Evolutionary conservation across 2,113 vertebrate species (phyloP), one percentile per base, ranked within the genome.

Genomic region (Myotis davidii): DNA sequence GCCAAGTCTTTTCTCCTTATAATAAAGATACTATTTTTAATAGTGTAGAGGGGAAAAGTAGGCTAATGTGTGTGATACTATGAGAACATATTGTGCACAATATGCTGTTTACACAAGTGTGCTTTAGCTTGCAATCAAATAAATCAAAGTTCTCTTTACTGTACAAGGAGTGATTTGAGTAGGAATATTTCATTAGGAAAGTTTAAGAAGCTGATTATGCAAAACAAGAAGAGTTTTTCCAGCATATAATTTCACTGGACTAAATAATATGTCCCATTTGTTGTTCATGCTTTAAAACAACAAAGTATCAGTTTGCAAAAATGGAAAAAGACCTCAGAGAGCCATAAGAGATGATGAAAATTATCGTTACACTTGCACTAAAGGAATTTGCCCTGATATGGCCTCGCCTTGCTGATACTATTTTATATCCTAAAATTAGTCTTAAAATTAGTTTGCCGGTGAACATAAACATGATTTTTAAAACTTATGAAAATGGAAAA

Each of bases 231-330:
- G 4, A 6, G 69, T 86, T 83, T 93, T 94, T 34, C 7, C 8
- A 17, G 17, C n/a, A 91, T 48, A 74, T 65, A 82, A 93, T 65
- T 76, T 85, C 9, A 14, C 5, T 94, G 61, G 5, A 70, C 72
- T 82, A 90, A 96, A 88, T 74, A 87, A 81, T 89, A 74, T 39
- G 37, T 77, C 61, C 3, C 39, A 67, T 73, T 95, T 72, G 5
- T 37, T 65, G 7, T 86, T 67, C 3, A 84, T 9, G 5, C 50
- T 85, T 90, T 92, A 52, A 84, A 76, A 72, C 25, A 56, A 39
- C 9, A 94, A 92, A 79, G 72, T 73, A 70, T 54, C 27, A 14
- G 14, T 79, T 88, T 88, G 42, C 5, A 84, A 18, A 94, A 79
- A 8, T 67, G 17, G 23, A 64, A 64, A 88, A n/a, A 11, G 12